Conservation (phyloP, 2,888 invertebrate species). For the Rhimphoctona megacephalus region DNA sequence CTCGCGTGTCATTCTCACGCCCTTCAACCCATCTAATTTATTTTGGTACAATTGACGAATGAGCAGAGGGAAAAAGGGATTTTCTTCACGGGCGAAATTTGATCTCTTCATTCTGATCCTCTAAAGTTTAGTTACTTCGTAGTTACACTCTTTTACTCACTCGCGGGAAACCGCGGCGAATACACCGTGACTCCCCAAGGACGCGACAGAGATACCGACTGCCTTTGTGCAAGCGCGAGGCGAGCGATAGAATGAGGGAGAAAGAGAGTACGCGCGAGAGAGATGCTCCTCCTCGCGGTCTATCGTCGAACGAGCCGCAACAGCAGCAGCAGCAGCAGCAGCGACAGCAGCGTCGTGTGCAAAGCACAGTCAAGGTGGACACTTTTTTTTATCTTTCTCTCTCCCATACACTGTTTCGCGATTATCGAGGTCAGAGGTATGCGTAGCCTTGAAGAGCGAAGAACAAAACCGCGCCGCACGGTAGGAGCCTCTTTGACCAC, state of each 20-base stretch:
- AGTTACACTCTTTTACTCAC: neutral
- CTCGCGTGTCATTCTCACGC: neutral
- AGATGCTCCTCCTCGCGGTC: constrained; percentile 16
- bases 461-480: constrained; percentile 42
- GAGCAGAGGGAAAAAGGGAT: neutral
- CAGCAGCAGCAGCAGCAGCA: neutral
- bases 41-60: neutral
- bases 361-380: constrained; percentile 62
- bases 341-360: constrained; percentile 30
- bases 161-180: constrained; percentile 33
- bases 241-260: constrained; percentile 2
- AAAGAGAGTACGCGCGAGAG: constrained; percentile 24
- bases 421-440: constrained; percentile 66
- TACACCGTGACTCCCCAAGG: constrained; percentile 62
- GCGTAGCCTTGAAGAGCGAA: constrained; percentile 60
- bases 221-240: neutral
- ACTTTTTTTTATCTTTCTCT: constrained; percentile 16
- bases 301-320: constrained; percentile 32
- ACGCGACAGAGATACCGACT: constrained; percentile 36
- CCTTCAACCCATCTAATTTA: neutral
- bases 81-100: neutral
- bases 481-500: constrained; percentile 38
- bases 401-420: constrained; percentile 32
- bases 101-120: neutral
- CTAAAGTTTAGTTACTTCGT: neutral